phyloP scores from a whole-genome alignment of 2,113 vertebrate genomes.

The Argyrosomus japonicus region DNA sequence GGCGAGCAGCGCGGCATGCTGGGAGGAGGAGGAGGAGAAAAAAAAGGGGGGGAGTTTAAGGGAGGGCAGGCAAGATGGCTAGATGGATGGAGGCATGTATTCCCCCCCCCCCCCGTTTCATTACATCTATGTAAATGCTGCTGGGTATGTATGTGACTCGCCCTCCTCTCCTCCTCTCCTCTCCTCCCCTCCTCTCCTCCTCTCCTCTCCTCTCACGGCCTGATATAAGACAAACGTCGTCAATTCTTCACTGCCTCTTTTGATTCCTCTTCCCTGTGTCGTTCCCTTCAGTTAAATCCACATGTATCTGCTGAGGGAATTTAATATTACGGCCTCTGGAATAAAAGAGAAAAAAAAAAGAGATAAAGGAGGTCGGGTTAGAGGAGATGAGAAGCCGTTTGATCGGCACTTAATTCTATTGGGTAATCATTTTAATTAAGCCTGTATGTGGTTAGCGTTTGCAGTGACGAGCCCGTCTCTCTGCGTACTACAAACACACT shows the following conservation, averaged over 20 bases:
- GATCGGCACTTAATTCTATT: conserved; percentile 70
- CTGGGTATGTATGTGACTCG: conserved; percentile 5
- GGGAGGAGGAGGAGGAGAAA: conserved; percentile 47
- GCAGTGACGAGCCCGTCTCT: conserved; percentile 50
- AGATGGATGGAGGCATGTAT: conserved; percentile 59
- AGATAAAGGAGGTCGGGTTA: conserved; percentile 6
- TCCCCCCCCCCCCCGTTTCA: conserved; percentile 62
- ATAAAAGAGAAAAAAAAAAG: not conserved
- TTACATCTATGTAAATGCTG: conserved; percentile 70
- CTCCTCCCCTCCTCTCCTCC: not conserved
- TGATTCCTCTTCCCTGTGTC: conserved; percentile 28
- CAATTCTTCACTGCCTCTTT: conserved; percentile 55
- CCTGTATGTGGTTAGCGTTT: conserved; percentile 54
- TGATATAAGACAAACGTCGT: conserved; percentile 43
- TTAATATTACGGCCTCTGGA: conserved; percentile 41
- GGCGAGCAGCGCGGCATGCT: conserved; percentile 63
- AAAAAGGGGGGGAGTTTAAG: not conserved
- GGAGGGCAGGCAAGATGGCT: conserved; percentile 45
- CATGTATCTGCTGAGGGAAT: conserved; percentile 28
- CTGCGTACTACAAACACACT: conserved; percentile 50
- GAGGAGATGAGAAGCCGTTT: conserved; percentile 52
- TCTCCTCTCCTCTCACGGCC: not conserved
- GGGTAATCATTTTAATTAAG: conserved; percentile 80
- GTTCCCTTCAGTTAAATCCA: conserved; percentile 42
- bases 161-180: not conserved